These are phyloP conservation scores for Falco peregrinus DNA, from an alignment of 2,797 vertebrate species.

Conservation along the genomic window DNA sequence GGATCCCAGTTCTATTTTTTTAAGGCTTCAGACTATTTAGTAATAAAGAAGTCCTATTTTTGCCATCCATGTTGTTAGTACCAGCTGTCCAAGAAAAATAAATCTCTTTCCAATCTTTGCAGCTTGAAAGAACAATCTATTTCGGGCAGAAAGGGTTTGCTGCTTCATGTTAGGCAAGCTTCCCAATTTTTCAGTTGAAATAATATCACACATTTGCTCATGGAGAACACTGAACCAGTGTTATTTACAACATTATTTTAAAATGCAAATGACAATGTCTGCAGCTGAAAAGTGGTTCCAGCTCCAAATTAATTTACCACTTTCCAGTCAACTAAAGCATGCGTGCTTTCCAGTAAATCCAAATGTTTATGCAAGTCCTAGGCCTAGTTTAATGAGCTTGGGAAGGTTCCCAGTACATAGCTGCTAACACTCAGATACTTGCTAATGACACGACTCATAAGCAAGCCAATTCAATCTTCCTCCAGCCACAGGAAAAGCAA, in stretches of 20 bases:
- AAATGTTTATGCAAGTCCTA: constrained; percentile 11
- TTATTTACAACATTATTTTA: constrained; percentile 25
- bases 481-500: neutral
- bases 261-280: constrained; percentile 11
- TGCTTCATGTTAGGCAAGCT: constrained; percentile 26
- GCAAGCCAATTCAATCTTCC: neutral
- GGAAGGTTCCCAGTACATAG: neutral
- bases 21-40: neutral
- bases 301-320: constrained; percentile 19
- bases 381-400: constrained; percentile 12
- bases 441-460: neutral
- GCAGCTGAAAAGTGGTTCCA: constrained; percentile 21
- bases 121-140: constrained; percentile 16
- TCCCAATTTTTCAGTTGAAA: constrained; percentile 26
- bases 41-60: neutral
- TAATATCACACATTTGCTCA: neutral
- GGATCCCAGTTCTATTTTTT: neutral
- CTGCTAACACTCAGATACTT: neutral
- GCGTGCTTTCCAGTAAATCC: neutral
- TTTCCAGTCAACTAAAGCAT: neutral
- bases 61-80: neutral
- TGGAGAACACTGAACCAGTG: neutral
- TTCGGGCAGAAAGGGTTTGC: constrained; percentile 37
- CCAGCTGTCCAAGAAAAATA: constrained; percentile 34
- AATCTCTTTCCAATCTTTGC: neutral